Evolutionary conservation across 1,140 invertebrate genomes (phyloP).

Genomic region (Rhyzopertha dominica): DNA sequence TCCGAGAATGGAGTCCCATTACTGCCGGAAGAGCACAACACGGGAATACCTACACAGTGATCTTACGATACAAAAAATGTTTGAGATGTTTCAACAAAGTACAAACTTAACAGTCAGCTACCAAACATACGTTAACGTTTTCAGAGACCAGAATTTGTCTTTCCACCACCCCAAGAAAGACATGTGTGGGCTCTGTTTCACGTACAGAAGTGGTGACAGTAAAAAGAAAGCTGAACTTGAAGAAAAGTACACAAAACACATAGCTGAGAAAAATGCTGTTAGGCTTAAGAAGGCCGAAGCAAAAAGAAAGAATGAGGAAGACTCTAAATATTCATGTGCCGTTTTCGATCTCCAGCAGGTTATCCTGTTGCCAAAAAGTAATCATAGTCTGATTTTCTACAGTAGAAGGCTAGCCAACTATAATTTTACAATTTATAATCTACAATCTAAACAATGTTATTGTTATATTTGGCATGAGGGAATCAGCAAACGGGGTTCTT

Average conservation of each 20-base stretch:
- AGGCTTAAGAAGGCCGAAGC: conserved; percentile 8
- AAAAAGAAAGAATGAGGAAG: conserved; percentile 9
- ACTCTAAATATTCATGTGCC: conserved; percentile 7
- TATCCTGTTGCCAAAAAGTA: conserved; percentile 10
- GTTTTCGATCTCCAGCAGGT: conserved; percentile 14
- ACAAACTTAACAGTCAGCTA: too few relatives aligned
- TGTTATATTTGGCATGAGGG: too few relatives aligned
- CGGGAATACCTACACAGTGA: too few relatives aligned
- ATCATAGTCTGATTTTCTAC: conserved; percentile 11
- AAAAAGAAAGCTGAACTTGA: conserved; percentile 2
- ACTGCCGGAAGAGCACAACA: too few relatives aligned
- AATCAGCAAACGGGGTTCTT: too few relatives aligned
- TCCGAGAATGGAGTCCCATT: too few relatives aligned
- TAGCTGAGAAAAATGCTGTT: conserved; percentile 8
- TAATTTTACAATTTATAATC: conserved; percentile 14
- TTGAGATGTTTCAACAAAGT: too few relatives aligned
- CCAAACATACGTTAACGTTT: not conserved
- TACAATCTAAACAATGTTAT: conserved; percentile 8
- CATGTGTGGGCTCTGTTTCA: conserved; percentile 9
- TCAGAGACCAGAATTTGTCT: conserved; percentile 3
- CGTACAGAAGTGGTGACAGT: conserved; percentile 2
- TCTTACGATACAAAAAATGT: too few relatives aligned
- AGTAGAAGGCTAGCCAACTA: conserved; percentile 4
- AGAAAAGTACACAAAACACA: conserved; percentile 14
- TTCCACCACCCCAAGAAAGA: conserved; percentile 15